Evolutionary conservation across 1,140 invertebrate species (phyloP).

Genomic region (Orchesella cincta): DNA sequence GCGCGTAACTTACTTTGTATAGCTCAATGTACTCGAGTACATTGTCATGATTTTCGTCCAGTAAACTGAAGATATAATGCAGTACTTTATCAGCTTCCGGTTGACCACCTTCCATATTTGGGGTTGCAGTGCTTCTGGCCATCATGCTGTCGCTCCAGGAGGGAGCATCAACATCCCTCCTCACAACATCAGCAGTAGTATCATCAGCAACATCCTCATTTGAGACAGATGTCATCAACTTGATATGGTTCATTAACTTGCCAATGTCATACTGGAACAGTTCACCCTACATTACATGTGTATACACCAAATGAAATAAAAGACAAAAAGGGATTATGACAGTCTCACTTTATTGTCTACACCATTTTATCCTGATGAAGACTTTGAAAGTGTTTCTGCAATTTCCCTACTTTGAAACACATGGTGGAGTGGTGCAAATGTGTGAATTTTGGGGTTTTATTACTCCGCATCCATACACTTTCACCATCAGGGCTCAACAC

Average conservation of each 20-base stretch:
- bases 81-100: conserved; percentile 32
- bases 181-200: neutral
- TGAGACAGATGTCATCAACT: conserved; percentile 24
- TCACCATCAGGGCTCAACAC: too few species aligned
- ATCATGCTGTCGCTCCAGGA: conserved; percentile 16
- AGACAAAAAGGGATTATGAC: conserved; percentile 6
- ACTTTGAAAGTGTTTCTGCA: too few species aligned
- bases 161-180: conserved; percentile 1
- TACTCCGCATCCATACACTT: neutral
- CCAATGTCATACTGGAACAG: conserved; percentile 7
- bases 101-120: neutral
- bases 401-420: neutral
- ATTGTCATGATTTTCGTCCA: conserved; percentile 4
- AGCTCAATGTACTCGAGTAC: conserved; percentile 12
- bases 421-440: neutral
- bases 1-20: conserved; percentile 7
- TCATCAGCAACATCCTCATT: neutral
- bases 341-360: neutral
- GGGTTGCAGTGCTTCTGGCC: neutral
- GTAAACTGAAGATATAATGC: neutral
- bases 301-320: neutral
- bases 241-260: conserved; percentile 19
- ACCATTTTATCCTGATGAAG: too few species aligned
- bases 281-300: neutral
- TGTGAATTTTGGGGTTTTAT: neutral